These are phyloP conservation scores for Urocitellus parryii DNA, from an alignment of 2,113 vertebrate genomes.

Conservation along the genomic window DNA sequence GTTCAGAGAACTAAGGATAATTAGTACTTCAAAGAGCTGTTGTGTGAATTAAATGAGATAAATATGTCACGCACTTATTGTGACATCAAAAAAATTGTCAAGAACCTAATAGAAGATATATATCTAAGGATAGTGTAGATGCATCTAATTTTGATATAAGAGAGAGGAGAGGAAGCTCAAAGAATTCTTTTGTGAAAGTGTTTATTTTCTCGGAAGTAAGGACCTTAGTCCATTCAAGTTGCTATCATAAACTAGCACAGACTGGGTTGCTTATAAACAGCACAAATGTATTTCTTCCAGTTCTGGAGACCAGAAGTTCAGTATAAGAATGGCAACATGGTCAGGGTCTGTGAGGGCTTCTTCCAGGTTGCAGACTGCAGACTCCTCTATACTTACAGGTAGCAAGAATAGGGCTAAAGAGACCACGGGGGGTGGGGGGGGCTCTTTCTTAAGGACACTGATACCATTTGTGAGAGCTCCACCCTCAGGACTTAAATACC, in stretches of 20 bases:
- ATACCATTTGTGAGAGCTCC: neutral
- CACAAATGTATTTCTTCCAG: neutral
- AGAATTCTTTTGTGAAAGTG: neutral
- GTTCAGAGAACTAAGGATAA: neutral
- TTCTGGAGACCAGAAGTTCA: neutral
- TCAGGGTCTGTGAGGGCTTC: neutral
- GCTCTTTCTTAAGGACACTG: neutral
- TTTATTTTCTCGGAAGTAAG: neutral
- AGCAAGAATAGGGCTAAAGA: neutral
- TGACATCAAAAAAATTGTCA: neutral
- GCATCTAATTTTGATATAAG: neutral
- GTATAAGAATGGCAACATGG: neutral
- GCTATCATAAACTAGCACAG: neutral
- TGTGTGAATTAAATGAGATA: neutral
- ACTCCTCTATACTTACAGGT: neutral
- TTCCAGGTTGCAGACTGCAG: neutral
- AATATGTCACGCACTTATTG: neutral
- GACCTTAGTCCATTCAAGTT: neutral
- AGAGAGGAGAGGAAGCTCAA: neutral
- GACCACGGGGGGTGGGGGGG: too few relatives aligned
- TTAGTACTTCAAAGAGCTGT: neutral
- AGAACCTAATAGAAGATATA: neutral
- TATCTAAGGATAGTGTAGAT: neutral
- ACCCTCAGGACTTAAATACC: too few relatives aligned
- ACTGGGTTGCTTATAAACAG: neutral